phyloP scores from a whole-genome alignment of 2,797 vertebrate species.

The Otus scops region DNA sequence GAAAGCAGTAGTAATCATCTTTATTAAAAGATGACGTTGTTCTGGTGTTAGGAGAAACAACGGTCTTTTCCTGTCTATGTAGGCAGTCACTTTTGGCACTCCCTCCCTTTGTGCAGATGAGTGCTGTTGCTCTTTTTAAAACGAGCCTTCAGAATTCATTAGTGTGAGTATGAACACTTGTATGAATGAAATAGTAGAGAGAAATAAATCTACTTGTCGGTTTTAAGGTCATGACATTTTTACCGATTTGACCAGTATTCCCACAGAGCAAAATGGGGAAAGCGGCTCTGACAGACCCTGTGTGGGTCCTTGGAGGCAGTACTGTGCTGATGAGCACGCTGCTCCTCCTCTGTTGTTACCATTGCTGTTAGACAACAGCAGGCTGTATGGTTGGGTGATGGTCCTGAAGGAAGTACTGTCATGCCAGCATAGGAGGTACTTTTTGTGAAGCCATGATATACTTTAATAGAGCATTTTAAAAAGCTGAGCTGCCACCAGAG shows the following conservation, averaged over 20 bases:
- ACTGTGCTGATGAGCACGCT: background rate
- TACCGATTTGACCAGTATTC: background rate
- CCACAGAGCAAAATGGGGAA: background rate
- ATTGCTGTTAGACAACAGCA: background rate
- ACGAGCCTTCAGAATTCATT: background rate
- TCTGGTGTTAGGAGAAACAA: background rate
- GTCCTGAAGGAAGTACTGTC: background rate
- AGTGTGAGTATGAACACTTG: background rate
- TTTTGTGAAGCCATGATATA: background rate
- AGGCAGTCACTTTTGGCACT: background rate
- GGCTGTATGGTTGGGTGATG: no score
- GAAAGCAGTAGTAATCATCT: background rate
- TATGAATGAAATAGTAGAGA: background rate
- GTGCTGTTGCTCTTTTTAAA: background rate
- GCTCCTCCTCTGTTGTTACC: accelerated
- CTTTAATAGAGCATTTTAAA: background rate
- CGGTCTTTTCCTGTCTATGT: background rate
- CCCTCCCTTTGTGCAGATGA: background rate
- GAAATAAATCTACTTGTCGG: background rate
- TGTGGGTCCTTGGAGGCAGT: accelerated
- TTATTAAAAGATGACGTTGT: background rate
- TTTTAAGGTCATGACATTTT: background rate
- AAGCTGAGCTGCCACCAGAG: background rate
- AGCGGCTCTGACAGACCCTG: background rate
- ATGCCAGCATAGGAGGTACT: background rate